These are phyloP conservation scores for Dicycla oo DNA, from an alignment of 2,888 invertebrate species.

Conservation along the genomic window DNA sequence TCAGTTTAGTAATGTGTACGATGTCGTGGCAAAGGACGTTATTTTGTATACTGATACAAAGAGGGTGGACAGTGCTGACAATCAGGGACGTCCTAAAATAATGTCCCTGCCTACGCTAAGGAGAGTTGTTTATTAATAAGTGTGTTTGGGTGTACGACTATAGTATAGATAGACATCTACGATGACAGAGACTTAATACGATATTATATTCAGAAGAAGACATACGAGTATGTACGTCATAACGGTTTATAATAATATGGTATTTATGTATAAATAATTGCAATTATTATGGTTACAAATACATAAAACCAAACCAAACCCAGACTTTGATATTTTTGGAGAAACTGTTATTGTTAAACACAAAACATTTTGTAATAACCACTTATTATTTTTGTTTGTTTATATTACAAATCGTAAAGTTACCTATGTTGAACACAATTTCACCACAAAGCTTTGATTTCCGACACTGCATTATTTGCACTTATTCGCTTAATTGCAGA, in stretches of 20 bases:
- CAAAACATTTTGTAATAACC: constrained; percentile 35
- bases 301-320: constrained; percentile 32
- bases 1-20: constrained; percentile 35
- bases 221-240: too few relatives aligned
- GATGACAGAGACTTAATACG: not conserved
- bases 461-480: not conserved
- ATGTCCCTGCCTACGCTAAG: constrained; percentile 49
- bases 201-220: not conserved
- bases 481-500: constrained; percentile 3
- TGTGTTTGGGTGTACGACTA: constrained; percentile 20
- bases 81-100: constrained; percentile 51
- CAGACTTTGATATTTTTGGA: constrained; percentile 34
- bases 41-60: constrained; percentile 27
- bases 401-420: constrained; percentile 46
- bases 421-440: not conserved
- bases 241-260: not conserved
- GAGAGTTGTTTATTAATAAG: constrained; percentile 43
- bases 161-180: not conserved
- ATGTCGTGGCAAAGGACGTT: constrained; percentile 41
- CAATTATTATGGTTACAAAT: not conserved
- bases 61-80: constrained; percentile 42
- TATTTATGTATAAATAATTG: not conserved
- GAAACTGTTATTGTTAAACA: constrained; percentile 40
- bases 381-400: constrained; percentile 41
- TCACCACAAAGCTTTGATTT: constrained; percentile 7